Evolutionary conservation across 2,888 invertebrate species (phyloP).

Genomic region (Anaspis maculata): DNA sequence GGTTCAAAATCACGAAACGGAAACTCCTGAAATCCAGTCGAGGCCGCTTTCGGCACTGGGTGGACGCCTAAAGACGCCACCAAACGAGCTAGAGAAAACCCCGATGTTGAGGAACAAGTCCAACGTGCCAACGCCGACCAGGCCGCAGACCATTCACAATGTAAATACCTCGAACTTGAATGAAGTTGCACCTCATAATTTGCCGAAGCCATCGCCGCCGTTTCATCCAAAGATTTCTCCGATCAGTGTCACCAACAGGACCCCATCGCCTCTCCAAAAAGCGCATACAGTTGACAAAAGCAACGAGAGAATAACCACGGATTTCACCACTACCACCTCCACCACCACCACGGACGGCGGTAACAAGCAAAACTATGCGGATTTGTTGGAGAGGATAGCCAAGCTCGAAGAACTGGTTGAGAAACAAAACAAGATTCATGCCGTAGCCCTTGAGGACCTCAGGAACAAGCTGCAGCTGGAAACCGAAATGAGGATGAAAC

Average conservation of each 20-base stretch:
- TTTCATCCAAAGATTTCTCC: conserved; percentile 9
- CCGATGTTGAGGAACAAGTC: conserved; percentile 11
- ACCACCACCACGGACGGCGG: too few species aligned
- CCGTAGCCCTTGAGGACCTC: conserved; percentile 57
- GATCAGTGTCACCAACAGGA: conserved; percentile 3
- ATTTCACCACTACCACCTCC: neutral
- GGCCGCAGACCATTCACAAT: conserved; percentile 11
- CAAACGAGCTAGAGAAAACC: conserved; percentile 27
- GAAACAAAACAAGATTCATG: conserved; percentile 50
- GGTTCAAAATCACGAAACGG: too few species aligned
- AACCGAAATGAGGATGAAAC: conserved; percentile 52
- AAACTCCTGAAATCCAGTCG: neutral
- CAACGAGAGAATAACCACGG: neutral
- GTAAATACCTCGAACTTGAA: conserved; percentile 1
- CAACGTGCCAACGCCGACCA: conserved; percentile 11
- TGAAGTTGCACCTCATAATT: too few species aligned
- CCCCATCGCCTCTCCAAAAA: conserved; percentile 10
- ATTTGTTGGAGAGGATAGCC: conserved; percentile 42
- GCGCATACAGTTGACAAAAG: conserved; percentile 4
- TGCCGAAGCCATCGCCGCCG: conserved; percentile 3
- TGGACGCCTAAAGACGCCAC: conserved; percentile 27
- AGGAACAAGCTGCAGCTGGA: conserved; percentile 53
- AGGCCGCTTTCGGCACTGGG: neutral
- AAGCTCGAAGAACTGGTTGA: conserved; percentile 52
- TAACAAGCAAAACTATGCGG: conserved; percentile 31